Conservation (phyloP, 2,888 invertebrate genomes). For the Lasioglossum oenotherae region DNA sequence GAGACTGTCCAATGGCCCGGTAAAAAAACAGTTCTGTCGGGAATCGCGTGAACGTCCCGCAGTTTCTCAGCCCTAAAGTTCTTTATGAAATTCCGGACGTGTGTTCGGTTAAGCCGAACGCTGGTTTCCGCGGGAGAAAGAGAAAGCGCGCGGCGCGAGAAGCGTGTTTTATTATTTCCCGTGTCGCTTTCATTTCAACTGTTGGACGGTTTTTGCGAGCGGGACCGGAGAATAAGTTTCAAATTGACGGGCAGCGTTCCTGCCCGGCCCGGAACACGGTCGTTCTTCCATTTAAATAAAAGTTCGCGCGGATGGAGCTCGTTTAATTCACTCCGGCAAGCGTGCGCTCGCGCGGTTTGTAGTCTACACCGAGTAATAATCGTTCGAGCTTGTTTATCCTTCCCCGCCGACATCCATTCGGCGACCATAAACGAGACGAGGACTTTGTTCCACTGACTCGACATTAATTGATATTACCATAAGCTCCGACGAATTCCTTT, state of each 20-base stretch:
- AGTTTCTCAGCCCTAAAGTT: slow-evolving; percentile 12
- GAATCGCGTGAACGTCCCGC: slow-evolving; percentile 5
- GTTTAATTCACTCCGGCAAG: slow-evolving; percentile 13
- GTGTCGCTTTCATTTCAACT: slow-evolving; percentile 26
- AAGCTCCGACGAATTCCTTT: neutral
- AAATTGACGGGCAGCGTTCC: slow-evolving; percentile 13
- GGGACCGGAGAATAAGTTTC: slow-evolving; percentile 14
- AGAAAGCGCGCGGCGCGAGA: slow-evolving; percentile 13
- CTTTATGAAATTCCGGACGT: slow-evolving; percentile 33
- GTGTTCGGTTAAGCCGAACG: slow-evolving; percentile 1
- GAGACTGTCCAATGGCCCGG: neutral
- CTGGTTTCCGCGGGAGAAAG: neutral
- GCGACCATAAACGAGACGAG: neutral
- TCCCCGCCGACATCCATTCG: neutral
- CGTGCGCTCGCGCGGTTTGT: neutral
- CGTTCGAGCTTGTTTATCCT: slow-evolving; percentile 2
- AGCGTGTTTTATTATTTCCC: slow-evolving; percentile 29
- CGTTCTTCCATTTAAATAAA: slow-evolving; percentile 26
- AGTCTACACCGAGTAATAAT: slow-evolving; percentile 7
- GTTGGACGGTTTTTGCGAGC: slow-evolving; percentile 23
- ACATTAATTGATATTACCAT: neutral
- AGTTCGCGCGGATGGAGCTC: slow-evolving; percentile 9
- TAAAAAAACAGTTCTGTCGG: slow-evolving; percentile 12
- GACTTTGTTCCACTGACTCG: neutral
- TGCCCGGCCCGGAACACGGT: slow-evolving; percentile 1